Percentiles rank a stretch among this genome's conserved stretches.
Evolutionary conservation across 2,113 vertebrate genomes (phyloP).

Genomic region (Columbina picui): DNA sequence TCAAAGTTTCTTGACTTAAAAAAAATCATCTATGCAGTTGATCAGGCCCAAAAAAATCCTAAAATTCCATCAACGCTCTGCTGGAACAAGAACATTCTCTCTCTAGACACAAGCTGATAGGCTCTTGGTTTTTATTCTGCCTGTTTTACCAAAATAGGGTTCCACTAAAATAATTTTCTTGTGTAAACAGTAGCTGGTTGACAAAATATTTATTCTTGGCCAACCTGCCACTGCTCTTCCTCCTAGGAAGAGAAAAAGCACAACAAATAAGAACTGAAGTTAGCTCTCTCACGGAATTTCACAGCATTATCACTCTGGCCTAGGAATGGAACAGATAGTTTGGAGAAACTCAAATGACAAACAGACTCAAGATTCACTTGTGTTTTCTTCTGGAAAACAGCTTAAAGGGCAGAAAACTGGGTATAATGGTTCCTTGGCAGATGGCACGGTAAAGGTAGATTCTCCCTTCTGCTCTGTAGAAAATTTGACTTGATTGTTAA

Average conservation of each 20-base stretch:
- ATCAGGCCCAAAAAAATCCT: background rate
- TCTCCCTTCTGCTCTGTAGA: background rate
- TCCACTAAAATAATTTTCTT: background rate
- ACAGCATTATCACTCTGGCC: background rate
- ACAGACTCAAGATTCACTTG: background rate
- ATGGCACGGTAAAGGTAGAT: background rate
- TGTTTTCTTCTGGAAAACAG: background rate
- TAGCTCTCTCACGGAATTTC: background rate
- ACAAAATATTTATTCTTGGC: background rate
- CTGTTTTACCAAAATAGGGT: background rate
- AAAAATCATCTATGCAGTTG: background rate
- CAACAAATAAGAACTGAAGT: background rate
- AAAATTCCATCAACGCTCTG: background rate
- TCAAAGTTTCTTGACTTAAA: background rate
- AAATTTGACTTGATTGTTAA: background rate
- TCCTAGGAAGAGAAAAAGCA: background rate
- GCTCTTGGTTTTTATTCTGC: background rate
- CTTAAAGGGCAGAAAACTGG: background rate
- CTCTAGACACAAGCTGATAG: background rate
- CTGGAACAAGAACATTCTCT: background rate
- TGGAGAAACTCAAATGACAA: background rate
- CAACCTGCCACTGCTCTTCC: background rate
- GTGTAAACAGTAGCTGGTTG: background rate
- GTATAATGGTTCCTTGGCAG: background rate
- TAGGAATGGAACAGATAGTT: accelerated